Base-by-base conservation (phyloP, 2,888 invertebrate species). In the Aplocera efformata region DNA sequence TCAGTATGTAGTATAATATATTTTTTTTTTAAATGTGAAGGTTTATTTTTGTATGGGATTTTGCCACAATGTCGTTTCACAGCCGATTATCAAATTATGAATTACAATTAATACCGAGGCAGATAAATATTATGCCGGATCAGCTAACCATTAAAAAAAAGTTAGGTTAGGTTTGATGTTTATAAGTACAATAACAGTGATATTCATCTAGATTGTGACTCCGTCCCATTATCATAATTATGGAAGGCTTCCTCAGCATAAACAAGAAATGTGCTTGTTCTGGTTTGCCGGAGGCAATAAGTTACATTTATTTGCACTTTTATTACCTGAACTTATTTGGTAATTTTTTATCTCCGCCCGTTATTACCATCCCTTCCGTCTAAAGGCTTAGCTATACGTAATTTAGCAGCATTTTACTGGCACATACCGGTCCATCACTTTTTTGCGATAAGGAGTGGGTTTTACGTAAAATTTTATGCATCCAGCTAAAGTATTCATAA, bases 381-480 rank as follows among this genome's bases (percentile, higher is more conserved):
- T 32, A 40, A 45, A 49, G 39, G 42, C 42, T 51, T 47, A 37
- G 45, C 41, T 48, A 44, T 48, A 36, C 48, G 46, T 52, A 40
- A 50, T 48, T 50, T 50, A 50, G 38, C 53, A 50, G 36, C 42
- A 35, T 50, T 53, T 52, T 49, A 48, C 40, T 48, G 35, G 38
- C 34, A 42, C 37, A 44, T 44, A 46, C 30, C 34, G 42, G 44
- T 40, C 32, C 42, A 39, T 34, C 39, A 48, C 28, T 44, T 55
- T 53, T 57, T 63, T 56, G 45, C 44, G 48, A 58, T 58, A 57
- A 59, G 58, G 53, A 60, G 45, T 50, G 56, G 50, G 38, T n/a
- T 31, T 45, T 48, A 47, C 57, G 60, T 66, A 60, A 67, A 63
- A 67, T 66, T 65, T 66, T 63, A 62, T 64, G 57, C 52, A 57